These are phyloP conservation scores for Drosophila emarginata DNA, from an alignment of 2,888 invertebrate species.

Conservation along the genomic window DNA sequence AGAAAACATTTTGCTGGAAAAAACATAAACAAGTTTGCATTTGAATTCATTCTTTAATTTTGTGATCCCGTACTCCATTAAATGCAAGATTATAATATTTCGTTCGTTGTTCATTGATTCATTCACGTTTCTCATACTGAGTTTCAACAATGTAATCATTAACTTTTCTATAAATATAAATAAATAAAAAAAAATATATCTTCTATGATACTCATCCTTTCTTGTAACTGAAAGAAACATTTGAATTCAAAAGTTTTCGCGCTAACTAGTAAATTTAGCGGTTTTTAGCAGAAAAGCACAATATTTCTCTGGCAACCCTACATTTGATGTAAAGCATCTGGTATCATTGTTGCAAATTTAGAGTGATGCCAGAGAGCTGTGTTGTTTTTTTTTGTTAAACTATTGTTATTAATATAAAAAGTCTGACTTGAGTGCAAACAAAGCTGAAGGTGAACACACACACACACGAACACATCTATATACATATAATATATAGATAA, in stretches of 20 bases:
- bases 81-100: no score
- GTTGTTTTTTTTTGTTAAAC: slow-evolving; percentile 2
- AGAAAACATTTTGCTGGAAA: no score
- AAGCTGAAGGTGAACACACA: not conserved
- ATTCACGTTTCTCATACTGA: no score
- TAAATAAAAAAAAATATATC: no score
- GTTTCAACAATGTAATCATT: no score
- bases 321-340: not conserved
- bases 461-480: not conserved
- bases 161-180: no score
- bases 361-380: not conserved
- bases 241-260: not conserved
- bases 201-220: no score
- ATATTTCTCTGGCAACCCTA: not conserved
- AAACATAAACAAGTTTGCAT: no score
- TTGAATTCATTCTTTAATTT: no score
- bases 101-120: no score
- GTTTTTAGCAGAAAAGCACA: not conserved
- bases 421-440: slow-evolving; percentile 3
- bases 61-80: no score
- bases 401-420: not conserved
- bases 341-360: not conserved
- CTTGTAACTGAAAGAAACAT: not conserved
- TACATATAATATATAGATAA: not conserved
- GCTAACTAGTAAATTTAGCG: not conserved